Conservation (phyloP, 2,888 invertebrate genomes). For the Megamerina dolium region DNA sequence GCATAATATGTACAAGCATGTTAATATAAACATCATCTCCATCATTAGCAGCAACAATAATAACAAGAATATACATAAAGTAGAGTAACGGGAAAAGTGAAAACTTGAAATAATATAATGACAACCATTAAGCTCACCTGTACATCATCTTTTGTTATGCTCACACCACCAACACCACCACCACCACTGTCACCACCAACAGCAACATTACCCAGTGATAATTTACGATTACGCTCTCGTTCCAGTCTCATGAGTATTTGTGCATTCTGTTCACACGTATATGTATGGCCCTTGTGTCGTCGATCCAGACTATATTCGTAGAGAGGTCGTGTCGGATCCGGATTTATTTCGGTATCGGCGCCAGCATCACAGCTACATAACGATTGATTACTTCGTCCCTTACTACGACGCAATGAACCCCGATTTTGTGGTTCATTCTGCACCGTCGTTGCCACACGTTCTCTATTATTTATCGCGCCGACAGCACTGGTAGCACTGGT, state of each 20-base stretch:
- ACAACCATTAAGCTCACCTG: too few relatives aligned
- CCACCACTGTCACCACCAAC: conserved; percentile 8
- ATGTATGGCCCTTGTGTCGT: conserved; percentile 49
- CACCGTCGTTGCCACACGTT: conserved; percentile 11
- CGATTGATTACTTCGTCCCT: conserved; percentile 48
- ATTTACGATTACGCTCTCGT: conserved; percentile 45
- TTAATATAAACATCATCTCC: too few relatives aligned
- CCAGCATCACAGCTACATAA: conserved; percentile 49
- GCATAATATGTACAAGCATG: too few relatives aligned
- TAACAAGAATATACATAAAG: too few relatives aligned
- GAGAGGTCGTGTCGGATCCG: conserved; percentile 44
- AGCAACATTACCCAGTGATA: conserved; percentile 30
- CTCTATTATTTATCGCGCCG: too few relatives aligned
- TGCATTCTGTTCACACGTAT: conserved; percentile 52
- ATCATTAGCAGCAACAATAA: too few relatives aligned
- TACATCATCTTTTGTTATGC: conserved; percentile 16
- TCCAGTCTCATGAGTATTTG: conserved; percentile 50
- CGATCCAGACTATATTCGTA: conserved; percentile 52
- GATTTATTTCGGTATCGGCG: conserved; percentile 44
- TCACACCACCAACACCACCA: conserved; percentile 7
- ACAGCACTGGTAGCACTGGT: too few relatives aligned
- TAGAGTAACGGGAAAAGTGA: too few relatives aligned
- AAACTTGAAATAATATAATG: too few relatives aligned
- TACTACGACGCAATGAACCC: conserved; percentile 43
- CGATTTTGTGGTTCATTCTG: conserved; percentile 31